phyloP scores from a whole-genome alignment of 2,113 vertebrate genomes.

The Noctilio leporinus region DNA sequence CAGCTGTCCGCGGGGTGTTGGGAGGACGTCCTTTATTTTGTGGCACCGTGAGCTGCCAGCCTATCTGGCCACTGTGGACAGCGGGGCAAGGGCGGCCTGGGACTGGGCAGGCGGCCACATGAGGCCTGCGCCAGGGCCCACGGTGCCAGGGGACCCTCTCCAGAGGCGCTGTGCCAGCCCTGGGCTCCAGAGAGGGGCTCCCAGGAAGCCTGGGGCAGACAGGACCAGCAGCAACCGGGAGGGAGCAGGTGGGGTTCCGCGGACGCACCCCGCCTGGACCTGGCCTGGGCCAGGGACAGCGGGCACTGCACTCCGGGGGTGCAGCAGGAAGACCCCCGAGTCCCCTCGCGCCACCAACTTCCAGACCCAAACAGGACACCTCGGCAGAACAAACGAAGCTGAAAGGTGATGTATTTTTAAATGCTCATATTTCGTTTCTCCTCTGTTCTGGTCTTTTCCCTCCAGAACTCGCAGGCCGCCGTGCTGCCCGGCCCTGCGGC shows the following conservation, averaged over 20 bases:
- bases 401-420: slow-evolving; percentile 70
- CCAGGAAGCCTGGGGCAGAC: accelerated
- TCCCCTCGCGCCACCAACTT: accelerated
- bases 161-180: accelerated
- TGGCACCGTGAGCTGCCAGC: neutral
- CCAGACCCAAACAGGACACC: neutral
- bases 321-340: neutral
- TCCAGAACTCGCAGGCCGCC: neutral
- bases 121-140: accelerated
- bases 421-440: slow-evolving; percentile 73
- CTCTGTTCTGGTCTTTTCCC: neutral
- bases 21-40: neutral
- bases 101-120: accelerated
- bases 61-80: accelerated
- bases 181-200: neutral
- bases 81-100: neutral
- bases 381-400: slow-evolving; percentile 50
- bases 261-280: accelerated
- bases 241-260: too few species aligned
- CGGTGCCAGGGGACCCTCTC: neutral
- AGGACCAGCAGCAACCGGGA: accelerated
- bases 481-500: slow-evolving; percentile 58
- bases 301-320: accelerated
- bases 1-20: neutral
- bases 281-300: neutral